These are phyloP conservation scores for Trichoplusia ni DNA, from an alignment of 1,140 invertebrate genomes.

Conservation along the genomic window DNA sequence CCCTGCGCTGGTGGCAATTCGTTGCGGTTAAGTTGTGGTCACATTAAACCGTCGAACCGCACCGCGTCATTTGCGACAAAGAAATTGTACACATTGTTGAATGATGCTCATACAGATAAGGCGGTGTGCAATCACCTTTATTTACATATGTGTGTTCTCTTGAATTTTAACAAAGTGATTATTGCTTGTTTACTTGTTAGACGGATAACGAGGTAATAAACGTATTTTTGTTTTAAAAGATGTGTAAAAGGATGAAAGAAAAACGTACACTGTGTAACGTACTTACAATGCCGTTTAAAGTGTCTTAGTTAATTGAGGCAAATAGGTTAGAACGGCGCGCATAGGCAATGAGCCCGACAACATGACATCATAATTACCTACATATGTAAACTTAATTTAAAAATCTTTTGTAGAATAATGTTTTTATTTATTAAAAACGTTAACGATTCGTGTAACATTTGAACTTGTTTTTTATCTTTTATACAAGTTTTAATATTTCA, in stretches of 20 bases:
- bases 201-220: slow-evolving; percentile 1
- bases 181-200: neutral
- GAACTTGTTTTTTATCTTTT: too few species aligned
- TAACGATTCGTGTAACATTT: too few species aligned
- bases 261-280: neutral
- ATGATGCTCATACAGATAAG: neutral
- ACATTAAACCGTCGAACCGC: slow-evolving; percentile 53
- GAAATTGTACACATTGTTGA: slow-evolving; percentile 22
- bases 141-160: neutral
- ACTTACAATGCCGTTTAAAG: slow-evolving; percentile 10
- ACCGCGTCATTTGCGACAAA: slow-evolving; percentile 26
- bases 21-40: slow-evolving; percentile 50
- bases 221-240: neutral
- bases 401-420: too few species aligned
- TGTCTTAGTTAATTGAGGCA: slow-evolving; percentile 19
- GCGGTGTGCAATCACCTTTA: slow-evolving; percentile 13
- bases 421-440: too few species aligned
- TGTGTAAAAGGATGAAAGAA: neutral
- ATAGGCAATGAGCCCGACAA: neutral
- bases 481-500: too few species aligned
- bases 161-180: slow-evolving; percentile 4
- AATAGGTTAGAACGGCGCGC: slow-evolving; percentile 17
- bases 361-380: neutral
- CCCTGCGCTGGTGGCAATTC: slow-evolving; percentile 42
- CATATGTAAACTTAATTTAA: neutral